Evolutionary conservation across 23 tunicate species (phyloP), one percentile per base, ranked within the genome.

Genomic region (Trididemnum nubilum): DNA sequence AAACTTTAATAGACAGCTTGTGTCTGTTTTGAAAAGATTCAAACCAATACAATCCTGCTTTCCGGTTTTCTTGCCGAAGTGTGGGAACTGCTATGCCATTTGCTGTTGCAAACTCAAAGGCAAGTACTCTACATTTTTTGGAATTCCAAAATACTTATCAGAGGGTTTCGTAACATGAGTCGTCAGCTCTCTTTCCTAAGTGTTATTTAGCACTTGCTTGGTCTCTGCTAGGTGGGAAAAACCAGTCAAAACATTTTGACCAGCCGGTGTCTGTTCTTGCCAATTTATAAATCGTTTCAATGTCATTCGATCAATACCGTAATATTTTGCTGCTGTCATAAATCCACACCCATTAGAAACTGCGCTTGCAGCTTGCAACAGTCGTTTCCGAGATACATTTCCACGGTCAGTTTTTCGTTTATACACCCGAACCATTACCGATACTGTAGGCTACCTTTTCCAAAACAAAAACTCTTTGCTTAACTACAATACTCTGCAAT

Each of bases 211-310:
- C 7, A 63, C 70, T 63, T 63, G 24, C 70, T 63, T 63, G 25
- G n/a, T 63, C 5, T 63, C 26, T 63, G n/a, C n/a, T 19, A n/a
- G 70, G 70, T 63, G 70, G n/a, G 70, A 19, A 63, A 63, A 25
- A 15, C 70, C 70, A 63, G 70, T 63, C 70, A 63, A 63, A 63
- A 63, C 28, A 63, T 19, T 63, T 63, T 63, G 70, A 63, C n/a
- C 70, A 63, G 70, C 70, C 5, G 70, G 70, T 63, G 70, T 63
- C n/a, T 63, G 70, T 25, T 5, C 5, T 63, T 63, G 70, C 26
- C 70, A 15, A 5, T 63, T 63, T 63, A 63, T 63, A 63, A 23
- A 63, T 63, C 70, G n/a, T n/a, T n/a, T n/a, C n/a, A n/a, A n/a
- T n/a, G n/a, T n/a, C n/a, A n/a, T n/a, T n/a, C n/a, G n/a, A n/a